Percentiles rank a stretch among this genome's conserved stretches.
These are phyloP conservation scores for Otolemur crassicaudatus DNA, from an alignment of 2,797 vertebrate genomes.

Conservation along the genomic window DNA sequence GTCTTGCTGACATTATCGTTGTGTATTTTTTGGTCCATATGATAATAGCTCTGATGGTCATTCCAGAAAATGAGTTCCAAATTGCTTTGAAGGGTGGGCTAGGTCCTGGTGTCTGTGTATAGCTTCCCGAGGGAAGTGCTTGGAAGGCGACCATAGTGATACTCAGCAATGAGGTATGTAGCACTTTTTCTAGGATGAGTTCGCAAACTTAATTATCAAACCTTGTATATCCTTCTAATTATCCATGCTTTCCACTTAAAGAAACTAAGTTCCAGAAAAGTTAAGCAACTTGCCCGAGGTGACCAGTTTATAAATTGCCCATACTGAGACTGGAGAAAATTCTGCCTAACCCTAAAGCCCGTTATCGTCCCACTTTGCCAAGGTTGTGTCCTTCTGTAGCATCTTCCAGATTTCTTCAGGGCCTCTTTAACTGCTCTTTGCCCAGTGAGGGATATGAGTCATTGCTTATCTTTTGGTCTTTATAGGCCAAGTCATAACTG, in stretches of 20 bases:
- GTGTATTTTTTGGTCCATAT: too few relatives aligned
- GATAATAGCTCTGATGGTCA: too few relatives aligned
- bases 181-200: too few relatives aligned
- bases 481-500: conserved; percentile 42
- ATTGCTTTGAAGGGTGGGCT: too few relatives aligned
- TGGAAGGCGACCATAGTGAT: too few relatives aligned
- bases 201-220: too few relatives aligned
- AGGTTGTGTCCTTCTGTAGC: neutral
- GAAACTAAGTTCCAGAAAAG: neutral
- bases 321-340: neutral
- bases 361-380: neutral
- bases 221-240: neutral
- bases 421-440: neutral
- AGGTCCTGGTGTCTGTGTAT: too few relatives aligned
- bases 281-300: neutral
- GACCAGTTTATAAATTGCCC: neutral
- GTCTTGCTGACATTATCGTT: too few relatives aligned
- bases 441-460: neutral
- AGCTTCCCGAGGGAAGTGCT: too few relatives aligned
- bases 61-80: too few relatives aligned
- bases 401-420: neutral
- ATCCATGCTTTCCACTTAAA: neutral
- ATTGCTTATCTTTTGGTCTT: conserved; percentile 13
- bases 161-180: too few relatives aligned
- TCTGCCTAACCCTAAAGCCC: neutral